A percentile compares a stretch with the other conserved stretches of the same genome.
Conservation (phyloP, 2,797 vertebrate species). For the Propithecus perrieri region DNA sequence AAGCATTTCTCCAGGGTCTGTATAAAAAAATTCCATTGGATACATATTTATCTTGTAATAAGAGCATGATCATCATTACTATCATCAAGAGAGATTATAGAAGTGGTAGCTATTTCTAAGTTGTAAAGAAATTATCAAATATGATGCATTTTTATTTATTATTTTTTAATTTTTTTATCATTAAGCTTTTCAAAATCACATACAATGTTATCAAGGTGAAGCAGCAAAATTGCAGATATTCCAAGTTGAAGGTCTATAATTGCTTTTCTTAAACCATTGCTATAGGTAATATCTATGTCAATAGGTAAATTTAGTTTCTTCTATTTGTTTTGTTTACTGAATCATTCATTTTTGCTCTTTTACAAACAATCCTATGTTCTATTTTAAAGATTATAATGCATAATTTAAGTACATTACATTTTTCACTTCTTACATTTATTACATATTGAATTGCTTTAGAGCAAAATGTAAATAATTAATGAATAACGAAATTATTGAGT, state of each 20-base stretch:
- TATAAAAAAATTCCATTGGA: background rate
- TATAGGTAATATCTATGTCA: background rate
- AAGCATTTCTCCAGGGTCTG: background rate
- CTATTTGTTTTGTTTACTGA: constrained; percentile 41
- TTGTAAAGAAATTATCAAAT: background rate
- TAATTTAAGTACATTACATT: constrained; percentile 32
- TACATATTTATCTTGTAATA: background rate
- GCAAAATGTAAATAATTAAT: constrained; percentile 69
- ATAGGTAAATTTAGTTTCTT: constrained; percentile 36
- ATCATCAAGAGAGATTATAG: background rate
- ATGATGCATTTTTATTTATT: background rate
- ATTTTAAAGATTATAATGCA: constrained; percentile 52
- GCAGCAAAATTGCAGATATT: background rate
- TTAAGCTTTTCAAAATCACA: background rate
- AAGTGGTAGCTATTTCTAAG: background rate
- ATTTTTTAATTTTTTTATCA: background rate
- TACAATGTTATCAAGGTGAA: background rate
- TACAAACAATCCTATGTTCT: constrained; percentile 31
- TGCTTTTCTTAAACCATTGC: background rate
- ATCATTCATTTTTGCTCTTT: constrained; percentile 69
- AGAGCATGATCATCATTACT: background rate
- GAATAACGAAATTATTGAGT: constrained; percentile 25
- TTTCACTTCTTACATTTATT: constrained; percentile 34
- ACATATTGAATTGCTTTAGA: constrained; percentile 57
- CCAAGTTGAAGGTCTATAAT: background rate